Base-by-base conservation (phyloP, 1,140 invertebrate genomes). In the Bicyclus anynana region DNA sequence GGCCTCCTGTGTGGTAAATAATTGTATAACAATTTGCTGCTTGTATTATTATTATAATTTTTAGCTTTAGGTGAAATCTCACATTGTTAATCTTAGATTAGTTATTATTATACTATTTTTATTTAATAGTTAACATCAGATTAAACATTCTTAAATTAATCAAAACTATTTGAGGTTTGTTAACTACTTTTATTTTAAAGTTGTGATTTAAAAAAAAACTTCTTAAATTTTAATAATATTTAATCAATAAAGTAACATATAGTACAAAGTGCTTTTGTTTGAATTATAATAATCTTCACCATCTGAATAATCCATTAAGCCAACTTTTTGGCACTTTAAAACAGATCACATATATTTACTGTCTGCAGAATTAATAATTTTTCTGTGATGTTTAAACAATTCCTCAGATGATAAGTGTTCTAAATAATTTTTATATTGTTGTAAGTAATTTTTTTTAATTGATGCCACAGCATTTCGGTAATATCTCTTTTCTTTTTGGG, bases 1-100 rank as follows among this genome's bases (percentile, higher is more conserved):
- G 94, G 94, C 77, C 89, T 74, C 76, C 73, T 72, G 84, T 92
- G 82, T 72, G 87, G 89, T 5, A 80, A 86, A 66, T 87, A 83
- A 68, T 47, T 44, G 5, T 0, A 9, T 18, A 29, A 0, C 18
- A 2, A 46, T n/a, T 54, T 47, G 9, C 37, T 33, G 26, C 14
- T 44, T 37, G 9, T 56, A 14, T 23, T 10, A n/a, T 33, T 33
- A 33, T 18, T 56, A 14, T 26, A 17, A 2, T 47, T 13, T 38
- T 38, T n/a, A 26, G 44, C 10, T 40, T 26, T 37, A 56, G 46
- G 29, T 38, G 20, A 56, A 35, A 56, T 42, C 51, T 53, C 51
- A 40, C 21, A 52, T 40, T 52, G 20, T 44, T 44, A 44, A 23
- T 23, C 10, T 53, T 29, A 53, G 23, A 27, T 53, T 53, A 26